Evolutionary conservation across 2,113 vertebrate species (phyloP).

Genomic region (Larimichthys polyactis): DNA sequence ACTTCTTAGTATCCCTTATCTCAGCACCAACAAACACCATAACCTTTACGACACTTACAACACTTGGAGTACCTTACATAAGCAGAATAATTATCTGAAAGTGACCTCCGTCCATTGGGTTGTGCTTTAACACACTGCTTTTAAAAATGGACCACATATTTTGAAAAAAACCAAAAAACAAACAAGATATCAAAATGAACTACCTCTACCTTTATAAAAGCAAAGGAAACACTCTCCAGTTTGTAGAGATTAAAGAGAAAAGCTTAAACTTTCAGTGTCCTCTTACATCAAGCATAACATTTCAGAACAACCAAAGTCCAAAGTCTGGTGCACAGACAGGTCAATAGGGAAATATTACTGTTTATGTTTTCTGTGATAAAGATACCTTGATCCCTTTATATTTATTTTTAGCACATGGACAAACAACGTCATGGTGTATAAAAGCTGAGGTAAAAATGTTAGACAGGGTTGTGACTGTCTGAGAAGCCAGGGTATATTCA

Average conservation of each 20-base stretch:
- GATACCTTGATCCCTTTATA: slow-evolving; percentile 76
- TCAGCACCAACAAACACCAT: slow-evolving; percentile 57
- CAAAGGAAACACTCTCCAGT: slow-evolving; percentile 2
- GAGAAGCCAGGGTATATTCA: slow-evolving; percentile 55
- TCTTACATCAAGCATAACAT: slow-evolving; percentile 14
- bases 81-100: slow-evolving; percentile 20
- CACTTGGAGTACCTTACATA: slow-evolving; percentile 38
- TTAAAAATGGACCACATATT: slow-evolving; percentile 11
- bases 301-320: slow-evolving; percentile 30
- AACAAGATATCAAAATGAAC: slow-evolving; percentile 24
- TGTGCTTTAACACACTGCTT: slow-evolving; percentile 24
- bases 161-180: not conserved
- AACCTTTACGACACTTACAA: slow-evolving; percentile 37
- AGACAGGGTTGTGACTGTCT: slow-evolving; percentile 51
- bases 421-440: slow-evolving; percentile 71
- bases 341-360: slow-evolving; percentile 4
- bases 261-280: not conserved
- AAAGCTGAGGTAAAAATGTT: slow-evolving; percentile 82
- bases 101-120: slow-evolving; percentile 10
- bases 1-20: slow-evolving; percentile 44
- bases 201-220: slow-evolving; percentile 21
- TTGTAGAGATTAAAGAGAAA: slow-evolving; percentile 13
- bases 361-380: slow-evolving; percentile 34
- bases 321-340: slow-evolving; percentile 13
- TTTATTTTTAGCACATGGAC: slow-evolving; percentile 51